Evolutionary conservation across 2,797 vertebrate genomes (phyloP).

Genomic region (Parambassis ranga): DNA sequence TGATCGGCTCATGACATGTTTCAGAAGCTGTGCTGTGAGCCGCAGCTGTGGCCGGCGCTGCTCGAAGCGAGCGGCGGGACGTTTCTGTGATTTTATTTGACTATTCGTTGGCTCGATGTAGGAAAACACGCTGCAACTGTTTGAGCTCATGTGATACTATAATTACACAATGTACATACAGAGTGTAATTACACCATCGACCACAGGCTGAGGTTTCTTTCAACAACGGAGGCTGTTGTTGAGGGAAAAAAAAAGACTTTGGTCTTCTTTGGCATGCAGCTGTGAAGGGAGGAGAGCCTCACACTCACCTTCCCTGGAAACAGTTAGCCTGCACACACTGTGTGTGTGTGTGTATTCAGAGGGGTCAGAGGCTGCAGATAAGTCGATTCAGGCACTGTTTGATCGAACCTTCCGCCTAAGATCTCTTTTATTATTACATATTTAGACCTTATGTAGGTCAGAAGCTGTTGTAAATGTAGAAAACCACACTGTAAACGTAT

Average conservation of each 20-base stretch:
- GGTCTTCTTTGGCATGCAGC: neutral
- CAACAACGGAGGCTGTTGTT: constrained; percentile 17
- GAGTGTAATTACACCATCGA: constrained; percentile 43
- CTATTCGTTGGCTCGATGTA: constrained; percentile 16
- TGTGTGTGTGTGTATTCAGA: neutral
- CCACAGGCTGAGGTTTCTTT: constrained; percentile 39
- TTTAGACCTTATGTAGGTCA: neutral
- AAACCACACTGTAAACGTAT: neutral
- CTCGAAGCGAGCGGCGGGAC: neutral
- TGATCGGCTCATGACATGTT: neutral
- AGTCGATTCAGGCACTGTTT: neutral
- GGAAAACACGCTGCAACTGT: constrained; percentile 38
- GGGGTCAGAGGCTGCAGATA: neutral
- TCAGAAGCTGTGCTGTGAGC: constrained; percentile 17
- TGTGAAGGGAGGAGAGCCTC: neutral
- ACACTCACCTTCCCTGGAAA: neutral
- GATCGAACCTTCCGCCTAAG: neutral
- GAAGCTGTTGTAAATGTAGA: too few relatives aligned
- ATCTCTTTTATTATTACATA: too few relatives aligned
- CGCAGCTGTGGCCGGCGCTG: constrained; percentile 20
- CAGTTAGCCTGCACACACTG: neutral
- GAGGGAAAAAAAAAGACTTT: neutral
- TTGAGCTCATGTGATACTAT: constrained; percentile 46
- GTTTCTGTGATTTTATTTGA: constrained; percentile 23
- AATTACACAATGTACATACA: constrained; percentile 51